phyloP scores from a whole-genome alignment of 2,888 invertebrate species.

The Rugalucina vietnamica region DNA sequence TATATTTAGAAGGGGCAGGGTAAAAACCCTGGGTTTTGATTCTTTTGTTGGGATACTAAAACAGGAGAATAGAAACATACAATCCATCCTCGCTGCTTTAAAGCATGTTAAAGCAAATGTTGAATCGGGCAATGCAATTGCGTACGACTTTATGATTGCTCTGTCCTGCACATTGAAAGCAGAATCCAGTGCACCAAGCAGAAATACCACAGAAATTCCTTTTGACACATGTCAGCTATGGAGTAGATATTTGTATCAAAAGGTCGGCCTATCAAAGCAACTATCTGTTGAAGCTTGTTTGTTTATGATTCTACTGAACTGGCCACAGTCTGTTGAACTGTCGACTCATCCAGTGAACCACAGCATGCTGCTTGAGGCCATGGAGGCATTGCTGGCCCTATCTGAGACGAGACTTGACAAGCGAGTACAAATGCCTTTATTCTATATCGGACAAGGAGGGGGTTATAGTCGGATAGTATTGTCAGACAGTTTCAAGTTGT shows the following conservation, averaged over 20 bases:
- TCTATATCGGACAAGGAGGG: background rate
- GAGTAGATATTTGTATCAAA: background rate
- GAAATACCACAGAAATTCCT: background rate
- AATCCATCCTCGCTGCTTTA: background rate
- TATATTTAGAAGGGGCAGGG: background rate
- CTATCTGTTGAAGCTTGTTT: background rate
- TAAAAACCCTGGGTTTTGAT: background rate
- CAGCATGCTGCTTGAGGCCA: background rate
- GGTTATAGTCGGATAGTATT: background rate
- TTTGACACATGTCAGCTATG: background rate
- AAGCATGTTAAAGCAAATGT: background rate
- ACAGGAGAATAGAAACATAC: background rate
- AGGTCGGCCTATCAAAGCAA: background rate
- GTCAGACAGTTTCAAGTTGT: background rate
- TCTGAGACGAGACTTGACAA: background rate
- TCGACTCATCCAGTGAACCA: background rate
- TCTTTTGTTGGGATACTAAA: background rate
- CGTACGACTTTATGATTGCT: background rate
- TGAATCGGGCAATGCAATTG: background rate
- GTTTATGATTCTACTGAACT: background rate
- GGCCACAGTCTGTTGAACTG: background rate
- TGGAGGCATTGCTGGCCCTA: background rate
- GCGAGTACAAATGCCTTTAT: background rate
- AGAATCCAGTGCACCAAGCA: background rate
- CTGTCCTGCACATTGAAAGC: background rate